These are phyloP conservation scores for Tetraodon nigroviridis DNA, from an alignment of 2,113 vertebrate genomes.

Conservation along the genomic window DNA sequence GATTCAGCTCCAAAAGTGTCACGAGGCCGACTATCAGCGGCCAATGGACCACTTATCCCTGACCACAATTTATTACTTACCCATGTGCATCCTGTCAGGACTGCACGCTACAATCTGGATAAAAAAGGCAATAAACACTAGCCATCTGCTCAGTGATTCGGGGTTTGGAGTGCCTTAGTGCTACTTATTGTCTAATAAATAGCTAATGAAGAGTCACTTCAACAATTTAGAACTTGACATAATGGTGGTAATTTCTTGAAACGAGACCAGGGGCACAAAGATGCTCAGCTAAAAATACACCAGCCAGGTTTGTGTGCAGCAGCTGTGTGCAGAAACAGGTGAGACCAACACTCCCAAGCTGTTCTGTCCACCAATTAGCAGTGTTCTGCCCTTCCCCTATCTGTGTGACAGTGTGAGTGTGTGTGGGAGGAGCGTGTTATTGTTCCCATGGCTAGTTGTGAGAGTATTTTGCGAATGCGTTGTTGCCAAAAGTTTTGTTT, in stretches of 20 bases:
- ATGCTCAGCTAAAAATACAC: conserved; percentile 31
- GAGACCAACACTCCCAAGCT: conserved; percentile 28
- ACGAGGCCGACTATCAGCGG: conserved; percentile 19
- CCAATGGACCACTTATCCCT: conserved; percentile 26
- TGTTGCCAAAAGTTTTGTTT: neutral
- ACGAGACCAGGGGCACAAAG: conserved; percentile 3
- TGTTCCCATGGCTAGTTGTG: conserved; percentile 11
- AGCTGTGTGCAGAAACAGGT: conserved; percentile 64
- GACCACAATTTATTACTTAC: neutral
- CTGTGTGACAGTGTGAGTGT: too few species aligned
- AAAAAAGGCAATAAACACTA: too few species aligned
- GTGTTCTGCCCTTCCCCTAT: too few species aligned
- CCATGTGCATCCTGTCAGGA: neutral
- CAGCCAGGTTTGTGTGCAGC: conserved; percentile 34
- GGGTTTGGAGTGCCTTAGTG: too few species aligned
- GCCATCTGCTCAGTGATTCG: too few species aligned
- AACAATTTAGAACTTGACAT: neutral
- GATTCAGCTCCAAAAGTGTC: conserved; percentile 58
- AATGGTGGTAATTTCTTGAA: neutral
- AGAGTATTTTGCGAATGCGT: neutral
- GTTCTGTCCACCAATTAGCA: conserved; percentile 27
- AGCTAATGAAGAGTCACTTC: too few species aligned
- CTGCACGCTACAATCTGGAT: neutral
- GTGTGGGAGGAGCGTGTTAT: conserved; percentile 1
- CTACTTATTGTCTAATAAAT: too few species aligned